Base-by-base conservation (phyloP, 2,797 vertebrate species). In the Lophius americanus region DNA sequence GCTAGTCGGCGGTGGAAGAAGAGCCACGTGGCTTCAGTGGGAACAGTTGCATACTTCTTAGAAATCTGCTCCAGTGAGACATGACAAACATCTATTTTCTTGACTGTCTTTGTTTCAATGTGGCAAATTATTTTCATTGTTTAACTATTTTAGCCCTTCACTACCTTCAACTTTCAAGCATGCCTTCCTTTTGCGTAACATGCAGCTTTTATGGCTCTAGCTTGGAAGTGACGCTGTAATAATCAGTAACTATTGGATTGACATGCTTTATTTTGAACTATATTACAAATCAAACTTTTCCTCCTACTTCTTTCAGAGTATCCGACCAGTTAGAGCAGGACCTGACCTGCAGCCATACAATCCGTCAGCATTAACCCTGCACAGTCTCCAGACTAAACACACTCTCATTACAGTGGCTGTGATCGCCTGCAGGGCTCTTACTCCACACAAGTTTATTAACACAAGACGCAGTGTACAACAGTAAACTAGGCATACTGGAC, bases 341-440 rank as follows among this genome's bases (percentile, higher is more conserved):
- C 88, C 90, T 93, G 91, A 94, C 91, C 91, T 89, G 75, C 89
- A 92, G 91, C 89, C 79, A 83, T 83, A 80, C 87, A 88, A 93
- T 94, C 92, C 89, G 92, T 95, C 93, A 94, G 92, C 91, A 91
- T 94, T 93, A 93, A 91, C 92, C 90, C 84, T 81, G 68, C 85
- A 88, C 80, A 57, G 83, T 90, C 87, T 91, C 86, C 85, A 95
- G 94, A 95, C 94, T 94, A 95, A 95, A 94, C 94, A 94, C 84
- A 85, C 84, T 91, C 92, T 94, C 92, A 93, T 94, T 95, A 93
- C 88, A 85, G 83, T 68, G 85, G 87, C 86, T 85, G 75, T 41
- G 59, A 80, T 75, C 33, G 90, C 93, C 90, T 60, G 52, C 55
- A 79, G 91, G 88, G 82, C 82, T 87, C 78, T 61, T 83, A 82